Base-by-base conservation (phyloP, 1,140 invertebrate species). In the Sesamia nonagrioides region DNA sequence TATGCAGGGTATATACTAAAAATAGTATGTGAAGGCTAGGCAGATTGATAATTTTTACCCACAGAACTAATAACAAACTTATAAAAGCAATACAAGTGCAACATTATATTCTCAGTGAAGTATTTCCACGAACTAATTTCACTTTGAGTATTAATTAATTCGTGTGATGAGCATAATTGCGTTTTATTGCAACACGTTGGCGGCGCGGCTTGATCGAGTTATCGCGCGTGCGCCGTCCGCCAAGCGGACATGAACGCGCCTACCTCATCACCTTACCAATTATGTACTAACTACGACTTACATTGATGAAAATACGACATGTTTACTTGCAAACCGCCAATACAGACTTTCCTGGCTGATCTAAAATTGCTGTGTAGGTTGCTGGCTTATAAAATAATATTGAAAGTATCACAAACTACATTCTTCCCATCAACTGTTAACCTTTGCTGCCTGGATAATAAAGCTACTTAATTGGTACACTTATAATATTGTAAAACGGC, bases 131-230 rank as follows among this genome's bases (percentile, higher is more conserved):
- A 73, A 73, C 77, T 48, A 82, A 78, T 80, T 82, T 78, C 48
- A 45, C 58, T 74, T 68, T 71, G 42, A 60, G 58, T 61, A 48
- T 69, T 81, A 84, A 84, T 84, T 84, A 82, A 60, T 58, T 74
- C 54, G 81, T 72, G 58, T 61, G 63, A 54, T 75, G 58, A 74
- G 80, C 61, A 82, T 83, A 84, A 86, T 86, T 86, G 76, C 76
- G 74, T 81, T 86, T 82, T 84, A 86, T 80, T 81, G 79, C 80
- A 81, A 75, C 73, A 76, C 52, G 81, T 61, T 74, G 60, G 68
- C 77, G 50, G 50, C 54, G 50, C 37, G n/a, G 48, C 35, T 78
- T 81, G 71, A 79, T 84, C 79, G 52, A 82, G 45, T 73, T 82
- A 84, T 79, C 80, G 69, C 66, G 69, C 69, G 69, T 56, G 69